Base-by-base conservation (phyloP, 2,113 vertebrate genomes). In the Crotalus helleri region DNA sequence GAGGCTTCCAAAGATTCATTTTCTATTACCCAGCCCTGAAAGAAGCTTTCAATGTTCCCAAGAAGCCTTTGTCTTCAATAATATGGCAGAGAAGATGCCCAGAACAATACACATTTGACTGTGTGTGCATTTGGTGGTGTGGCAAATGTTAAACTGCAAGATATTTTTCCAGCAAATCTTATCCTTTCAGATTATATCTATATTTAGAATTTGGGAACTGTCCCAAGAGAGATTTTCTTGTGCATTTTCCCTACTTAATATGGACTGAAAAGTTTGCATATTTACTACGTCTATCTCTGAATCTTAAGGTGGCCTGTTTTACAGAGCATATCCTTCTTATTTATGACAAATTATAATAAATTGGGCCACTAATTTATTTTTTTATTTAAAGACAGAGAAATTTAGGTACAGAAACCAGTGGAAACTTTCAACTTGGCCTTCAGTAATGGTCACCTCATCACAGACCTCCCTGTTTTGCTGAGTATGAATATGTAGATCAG, bases 1-100 rank as follows among this genome's bases (percentile, higher is more conserved):
- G 94, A 95, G 61, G 93, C 87, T 91, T 95, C 94, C 91, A 93
- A 92, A 92, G 86, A 92, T 93, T 92, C 54, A 53, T 94, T 96
- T 89, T 89, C 55, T 89, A 93, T 87, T 7, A 10, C 88, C 64
- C 26, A 94, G 91, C 91, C 90, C 1, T 21, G 44, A 96, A 90
- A 94, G 94, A n/a, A 64, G 7, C 1, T 0, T 53, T 89, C 8
- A 24, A 58, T 51, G 55, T 29, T 54, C 3, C 91, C 33, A 92
- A 81, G 9, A 15, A 90, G 89, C 89, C 85, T 49, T 29, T 3
- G 29, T 92, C 51, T 94, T 69, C 92, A 17, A 33, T n/a, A 93
- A 92, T 29, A 49, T 61, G 23, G 3, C 24, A 91, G 1, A 23
- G 91, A 91, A 29, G 92, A 89, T 94, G 87, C 49, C 94, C 91